These are phyloP conservation scores for Gnathonemus echidnorhynchus DNA, from an alignment of 2,113 vertebrate genomes.

Conservation along the genomic window DNA sequence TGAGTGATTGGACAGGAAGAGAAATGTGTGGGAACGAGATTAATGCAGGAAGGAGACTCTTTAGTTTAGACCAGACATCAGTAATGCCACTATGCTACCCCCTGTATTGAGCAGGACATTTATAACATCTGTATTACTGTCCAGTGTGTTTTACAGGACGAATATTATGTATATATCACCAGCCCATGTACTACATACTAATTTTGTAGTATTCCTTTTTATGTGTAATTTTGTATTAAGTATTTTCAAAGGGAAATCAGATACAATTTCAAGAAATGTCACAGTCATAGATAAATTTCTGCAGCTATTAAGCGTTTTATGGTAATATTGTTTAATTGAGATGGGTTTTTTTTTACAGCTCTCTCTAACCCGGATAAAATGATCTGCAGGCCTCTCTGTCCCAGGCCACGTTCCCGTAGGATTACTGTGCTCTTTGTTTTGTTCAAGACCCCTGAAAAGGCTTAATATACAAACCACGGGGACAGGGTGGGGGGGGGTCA, in stretches of 20 bases:
- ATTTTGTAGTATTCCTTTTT: background rate
- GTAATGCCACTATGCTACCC: background rate
- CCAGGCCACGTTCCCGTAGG: background rate
- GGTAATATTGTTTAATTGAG: background rate
- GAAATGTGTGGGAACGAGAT: background rate
- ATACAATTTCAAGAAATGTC: background rate
- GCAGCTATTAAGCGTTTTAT: background rate
- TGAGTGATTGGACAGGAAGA: background rate
- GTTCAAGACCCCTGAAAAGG: background rate
- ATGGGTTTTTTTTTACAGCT: background rate
- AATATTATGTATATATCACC: background rate
- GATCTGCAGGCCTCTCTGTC: background rate
- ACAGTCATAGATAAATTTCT: background rate
- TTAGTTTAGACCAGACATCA: background rate
- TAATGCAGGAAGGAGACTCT: conserved; percentile 8
- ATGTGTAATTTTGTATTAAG: background rate
- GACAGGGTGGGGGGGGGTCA: background rate
- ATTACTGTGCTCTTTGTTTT: background rate
- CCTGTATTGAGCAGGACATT: background rate
- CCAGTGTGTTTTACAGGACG: background rate
- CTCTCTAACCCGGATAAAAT: background rate
- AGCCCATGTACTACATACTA: background rate
- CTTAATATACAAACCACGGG: background rate
- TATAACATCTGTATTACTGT: background rate
- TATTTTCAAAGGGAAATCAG: background rate